Conservation (phyloP, 2,797 vertebrate genomes). For the Anomalospiza imberbis region DNA sequence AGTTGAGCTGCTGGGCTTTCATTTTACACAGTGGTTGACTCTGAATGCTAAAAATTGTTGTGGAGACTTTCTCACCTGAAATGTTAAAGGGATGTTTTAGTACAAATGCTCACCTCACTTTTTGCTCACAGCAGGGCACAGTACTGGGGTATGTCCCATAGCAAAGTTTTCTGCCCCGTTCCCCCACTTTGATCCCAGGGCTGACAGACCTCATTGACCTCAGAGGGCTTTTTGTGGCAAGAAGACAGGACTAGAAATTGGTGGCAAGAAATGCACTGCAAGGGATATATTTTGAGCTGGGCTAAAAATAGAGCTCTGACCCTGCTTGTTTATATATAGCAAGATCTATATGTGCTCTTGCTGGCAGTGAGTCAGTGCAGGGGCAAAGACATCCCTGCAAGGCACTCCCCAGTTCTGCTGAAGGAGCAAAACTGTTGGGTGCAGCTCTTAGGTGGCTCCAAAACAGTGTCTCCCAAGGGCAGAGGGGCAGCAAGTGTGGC, state of each 20-base stretch:
- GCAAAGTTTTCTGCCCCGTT: neutral
- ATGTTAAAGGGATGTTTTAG: neutral
- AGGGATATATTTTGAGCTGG: neutral
- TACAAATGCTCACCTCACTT: neutral
- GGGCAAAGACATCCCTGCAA: neutral
- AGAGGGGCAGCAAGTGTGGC: neutral
- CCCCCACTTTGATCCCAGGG: neutral
- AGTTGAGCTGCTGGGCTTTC: neutral
- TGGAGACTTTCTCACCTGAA: neutral
- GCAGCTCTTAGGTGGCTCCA: neutral
- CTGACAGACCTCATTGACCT: neutral
- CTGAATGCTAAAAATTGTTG: neutral
- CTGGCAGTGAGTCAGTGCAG: neutral
- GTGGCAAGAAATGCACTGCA: neutral
- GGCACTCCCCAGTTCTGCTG: neutral
- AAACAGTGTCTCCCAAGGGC: neutral
- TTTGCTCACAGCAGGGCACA: neutral
- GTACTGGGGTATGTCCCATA: no score
- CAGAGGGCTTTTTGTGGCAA: neutral
- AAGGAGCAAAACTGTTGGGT: neutral
- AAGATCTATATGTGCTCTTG: neutral
- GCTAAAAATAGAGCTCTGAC: slow-evolving; percentile 43
- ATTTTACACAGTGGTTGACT: neutral
- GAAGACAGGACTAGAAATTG: neutral
- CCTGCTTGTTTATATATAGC: slow-evolving; percentile 19